Evolutionary conservation across 2,797 vertebrate genomes (phyloP).

Genomic region (Parauchenoglanis ngamensis): DNA sequence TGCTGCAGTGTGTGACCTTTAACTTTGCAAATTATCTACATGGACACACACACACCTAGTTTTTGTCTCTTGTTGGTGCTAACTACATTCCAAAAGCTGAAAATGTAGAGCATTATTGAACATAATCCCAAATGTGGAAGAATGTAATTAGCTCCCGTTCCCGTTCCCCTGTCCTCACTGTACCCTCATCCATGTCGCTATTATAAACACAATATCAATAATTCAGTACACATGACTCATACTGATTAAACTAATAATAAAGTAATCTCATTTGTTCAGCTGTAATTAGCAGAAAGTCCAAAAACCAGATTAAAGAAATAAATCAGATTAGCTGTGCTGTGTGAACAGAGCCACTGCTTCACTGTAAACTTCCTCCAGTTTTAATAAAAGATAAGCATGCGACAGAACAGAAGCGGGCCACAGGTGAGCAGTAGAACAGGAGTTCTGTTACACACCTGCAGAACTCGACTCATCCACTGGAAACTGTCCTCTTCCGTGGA

Average conservation of each 20-base stretch:
- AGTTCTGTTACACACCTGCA: conserved; percentile 74
- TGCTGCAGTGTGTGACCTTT: conserved; percentile 49
- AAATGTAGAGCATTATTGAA: background rate
- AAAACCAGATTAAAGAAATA: conserved; percentile 2
- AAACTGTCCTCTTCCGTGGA: conserved; percentile 93
- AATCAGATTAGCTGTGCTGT: background rate
- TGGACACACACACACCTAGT: background rate
- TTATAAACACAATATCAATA: background rate
- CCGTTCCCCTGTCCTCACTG: background rate
- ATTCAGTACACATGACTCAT: background rate
- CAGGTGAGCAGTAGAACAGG: background rate
- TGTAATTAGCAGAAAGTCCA: background rate
- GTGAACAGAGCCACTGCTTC: background rate
- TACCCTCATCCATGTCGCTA: background rate
- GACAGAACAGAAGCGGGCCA: background rate
- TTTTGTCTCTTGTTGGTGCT: background rate
- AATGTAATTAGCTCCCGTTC: background rate
- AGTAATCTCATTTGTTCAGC: background rate
- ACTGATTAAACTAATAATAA: background rate
- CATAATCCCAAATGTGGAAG: background rate
- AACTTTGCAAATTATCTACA: conserved; percentile 39
- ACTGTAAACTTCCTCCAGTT: background rate
- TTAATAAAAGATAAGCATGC: background rate
- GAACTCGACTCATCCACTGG: conserved; percentile 90
- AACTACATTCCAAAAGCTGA: background rate